Evolutionary conservation across 1,140 invertebrate genomes (phyloP).

Genomic region (Meteorus sp.): DNA sequence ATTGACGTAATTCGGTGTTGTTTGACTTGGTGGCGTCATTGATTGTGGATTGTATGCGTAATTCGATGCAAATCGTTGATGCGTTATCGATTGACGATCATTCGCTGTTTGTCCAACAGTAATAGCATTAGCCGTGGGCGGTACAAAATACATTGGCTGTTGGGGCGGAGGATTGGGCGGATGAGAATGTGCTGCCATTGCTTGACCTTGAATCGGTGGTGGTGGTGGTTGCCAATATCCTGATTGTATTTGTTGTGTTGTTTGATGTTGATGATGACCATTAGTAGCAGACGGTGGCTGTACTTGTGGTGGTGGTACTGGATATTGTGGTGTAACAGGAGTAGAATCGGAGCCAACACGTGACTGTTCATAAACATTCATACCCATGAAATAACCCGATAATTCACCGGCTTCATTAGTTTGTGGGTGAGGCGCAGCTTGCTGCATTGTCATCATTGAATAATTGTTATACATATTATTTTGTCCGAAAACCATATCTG

Average conservation of each 20-base stretch:
- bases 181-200: neutral
- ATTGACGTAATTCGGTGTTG: constrained; percentile 51
- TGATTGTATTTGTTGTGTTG: constrained; percentile 39
- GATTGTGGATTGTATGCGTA: constrained; percentile 53
- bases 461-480: constrained; percentile 52
- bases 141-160: constrained; percentile 55
- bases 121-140: constrained; percentile 46
- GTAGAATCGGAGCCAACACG: constrained; percentile 44
- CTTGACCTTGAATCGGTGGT: constrained; percentile 6
- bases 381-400: constrained; percentile 54
- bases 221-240: constrained; percentile 53
- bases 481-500: constrained; percentile 49
- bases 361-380: constrained; percentile 52
- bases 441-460: constrained; percentile 49
- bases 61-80: constrained; percentile 48
- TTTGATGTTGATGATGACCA: constrained; percentile 22
- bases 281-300: constrained; percentile 15
- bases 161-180: constrained; percentile 35
- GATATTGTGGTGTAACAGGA: constrained; percentile 39
- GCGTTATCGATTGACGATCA: constrained; percentile 48
- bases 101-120: constrained; percentile 45
- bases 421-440: constrained; percentile 36
- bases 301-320: constrained; percentile 5
- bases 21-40: constrained; percentile 53
- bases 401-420: constrained; percentile 48